Evolutionary conservation across 2,888 invertebrate species (phyloP), one percentile per base, ranked within the genome.

Genomic region (Lithophane ornitopus): DNA sequence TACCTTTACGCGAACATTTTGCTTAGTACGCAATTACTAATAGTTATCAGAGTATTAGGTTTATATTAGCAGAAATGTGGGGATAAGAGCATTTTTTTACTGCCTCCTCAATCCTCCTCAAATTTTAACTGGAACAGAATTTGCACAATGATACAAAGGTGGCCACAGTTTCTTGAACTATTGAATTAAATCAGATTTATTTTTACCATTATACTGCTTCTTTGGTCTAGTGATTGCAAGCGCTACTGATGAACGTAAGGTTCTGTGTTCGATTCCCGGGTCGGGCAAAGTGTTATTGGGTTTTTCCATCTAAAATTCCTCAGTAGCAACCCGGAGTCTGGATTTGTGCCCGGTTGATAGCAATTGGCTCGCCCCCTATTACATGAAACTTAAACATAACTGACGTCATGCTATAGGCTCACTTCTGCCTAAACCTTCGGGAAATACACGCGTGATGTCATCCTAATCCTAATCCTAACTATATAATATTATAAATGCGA

Each of bases 11-110:
- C 12, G 46, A 49, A 46, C 0, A 58, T 65, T 46, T 81, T 62
- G 74, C 68, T 67, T 62, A 59, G 41, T 59, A 59, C 41, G 41
- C 58, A 69, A 80, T 78, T 66, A 76, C 28, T 19, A n/a, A n/a
- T n/a, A 44, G 39, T 58, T 58, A 56, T 65, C 16, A 54, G 44
- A 59, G 22, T 58, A 58, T 58, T 44, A 26, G 2, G 9, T 39
- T 56, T 3, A 12, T 70, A 19, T 16, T 49, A 26, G 28, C 22
- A 62, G 3, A 22, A 39, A 46, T 46, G 2, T 4, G 12, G 9
- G n/a, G 16, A 26, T 62, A 26, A 8, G 22, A 2, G 7, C 8
- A 2, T 11, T 12, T 52, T 52, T 39, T 75, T 12, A 39, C 9
- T 19, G 22, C 7, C 28, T 58, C 1, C 9, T 56, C 54, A 26